Evolutionary conservation across 2,888 invertebrate species (phyloP), one percentile per base, ranked within the genome.

Genomic region (Euplexia lucipara): DNA sequence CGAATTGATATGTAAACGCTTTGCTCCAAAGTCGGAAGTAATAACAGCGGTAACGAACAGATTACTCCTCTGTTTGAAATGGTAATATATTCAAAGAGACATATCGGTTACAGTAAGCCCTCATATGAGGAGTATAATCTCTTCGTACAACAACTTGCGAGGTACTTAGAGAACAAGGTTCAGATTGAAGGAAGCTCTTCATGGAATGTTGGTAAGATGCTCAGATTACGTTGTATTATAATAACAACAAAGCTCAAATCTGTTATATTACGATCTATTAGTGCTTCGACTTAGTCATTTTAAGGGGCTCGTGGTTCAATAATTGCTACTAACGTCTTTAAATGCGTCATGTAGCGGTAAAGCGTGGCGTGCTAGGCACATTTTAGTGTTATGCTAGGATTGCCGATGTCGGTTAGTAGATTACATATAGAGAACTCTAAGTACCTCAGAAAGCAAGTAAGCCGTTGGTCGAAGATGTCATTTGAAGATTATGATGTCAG

Each of bases 11-110:
- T 42, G 47, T 49, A 39, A 60, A 52, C 37, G 22, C 9, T 35
- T 41, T 34, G 18, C 14, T 41, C 7, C 7, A 30, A 47, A 54
- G 14, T 20, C 20, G 7, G 9, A 22, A 35, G 68, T 47, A 57
- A 30, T 30, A 51, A 22, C 67, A 52, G 20, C 16, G 52, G 39
- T 53, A 45, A 18, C 20, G 44, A 67, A 54, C 22, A 54, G 58
- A 67, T 72, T 53, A 51, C 47, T 26, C n/a, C 41, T 32, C 49
- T 62, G 44, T 73, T 59, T 35, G 58, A 32, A 8, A 51, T 67
- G 53, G 49, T 57, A 73, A 73, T 73, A 42, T 57, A 48, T 70
- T 63, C 32, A 39, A 49, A 32, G 14, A 58, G 42, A 35, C n/a
- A 71, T 58, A 54, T 59, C 35, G 9, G 39, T 59, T 64, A 42